phyloP scores from a whole-genome alignment of 2,888 invertebrate species.

The Cataglyphis livida region DNA sequence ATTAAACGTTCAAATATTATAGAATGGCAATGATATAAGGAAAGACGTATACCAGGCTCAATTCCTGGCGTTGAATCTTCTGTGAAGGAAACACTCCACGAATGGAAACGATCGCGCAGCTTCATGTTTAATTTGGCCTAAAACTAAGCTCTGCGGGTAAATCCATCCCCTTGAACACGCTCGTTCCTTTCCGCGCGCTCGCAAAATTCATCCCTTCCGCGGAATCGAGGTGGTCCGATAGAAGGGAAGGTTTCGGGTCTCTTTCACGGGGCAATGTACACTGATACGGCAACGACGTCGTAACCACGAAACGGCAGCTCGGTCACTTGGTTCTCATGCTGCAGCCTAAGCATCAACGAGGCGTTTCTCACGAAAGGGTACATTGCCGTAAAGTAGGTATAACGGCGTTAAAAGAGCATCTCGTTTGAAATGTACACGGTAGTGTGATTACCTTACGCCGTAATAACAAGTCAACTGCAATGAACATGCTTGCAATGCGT shows the following conservation, averaged over 20 bases:
- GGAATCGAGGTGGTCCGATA: conserved; percentile 20
- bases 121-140: conserved; percentile 72
- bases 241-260: conserved; percentile 46
- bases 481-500: conserved; percentile 27
- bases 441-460: conserved; percentile 61
- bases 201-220: conserved; percentile 44
- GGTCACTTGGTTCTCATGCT: conserved; percentile 47
- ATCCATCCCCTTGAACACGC: conserved; percentile 37
- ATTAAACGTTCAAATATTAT: conserved; percentile 28
- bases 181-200: conserved; percentile 39
- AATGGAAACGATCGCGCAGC: conserved; percentile 50
- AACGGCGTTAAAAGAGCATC: conserved; percentile 61
- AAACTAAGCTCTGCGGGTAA: conserved; percentile 66
- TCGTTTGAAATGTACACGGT: conserved; percentile 42
- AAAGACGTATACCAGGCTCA: conserved; percentile 10
- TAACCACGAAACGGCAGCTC: conserved; percentile 72
- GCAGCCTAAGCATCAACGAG: conserved; percentile 59
- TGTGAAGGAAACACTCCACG: conserved; percentile 40
- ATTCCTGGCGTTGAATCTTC: conserved; percentile 28
- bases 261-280: conserved; percentile 66
- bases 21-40: not conserved
- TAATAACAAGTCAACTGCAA: conserved; percentile 56
- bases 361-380: conserved; percentile 47
- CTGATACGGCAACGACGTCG: conserved; percentile 75
- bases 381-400: conserved; percentile 64